Evolutionary conservation across 2,797 vertebrate species (phyloP).

Genomic region (Apodemus agrarius): DNA sequence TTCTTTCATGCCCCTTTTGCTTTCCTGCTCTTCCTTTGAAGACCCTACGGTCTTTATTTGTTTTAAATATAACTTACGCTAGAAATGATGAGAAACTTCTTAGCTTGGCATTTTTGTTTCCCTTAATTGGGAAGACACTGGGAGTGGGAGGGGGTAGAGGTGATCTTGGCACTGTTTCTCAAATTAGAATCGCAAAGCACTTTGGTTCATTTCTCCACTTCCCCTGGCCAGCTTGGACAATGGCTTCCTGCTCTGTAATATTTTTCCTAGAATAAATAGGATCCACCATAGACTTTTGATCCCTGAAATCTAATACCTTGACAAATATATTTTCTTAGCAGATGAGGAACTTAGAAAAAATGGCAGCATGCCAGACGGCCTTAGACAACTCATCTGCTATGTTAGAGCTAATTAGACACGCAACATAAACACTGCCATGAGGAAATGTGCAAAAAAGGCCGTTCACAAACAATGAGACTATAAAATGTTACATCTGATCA

Average conservation of each 20-base stretch:
- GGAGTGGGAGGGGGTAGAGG: not conserved
- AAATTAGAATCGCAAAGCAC: conserved; percentile 62
- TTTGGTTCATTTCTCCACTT: conserved; percentile 25
- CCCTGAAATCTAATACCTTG: conserved; percentile 74
- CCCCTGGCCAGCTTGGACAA: conserved; percentile 38
- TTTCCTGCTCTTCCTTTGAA: not conserved
- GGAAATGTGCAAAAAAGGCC: conserved; percentile 80
- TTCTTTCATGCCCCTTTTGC: not conserved
- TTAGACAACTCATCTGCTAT: conserved; percentile 82
- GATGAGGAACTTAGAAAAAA: conserved; percentile 77
- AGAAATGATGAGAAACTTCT: conserved; percentile 39
- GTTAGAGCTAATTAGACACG: conserved; percentile 83
- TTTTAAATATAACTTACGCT: not conserved
- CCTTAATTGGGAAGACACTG: not conserved
- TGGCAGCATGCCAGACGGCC: conserved; percentile 75
- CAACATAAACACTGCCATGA: conserved; percentile 80
- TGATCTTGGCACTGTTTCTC: conserved; percentile 62
- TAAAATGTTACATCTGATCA: conserved; percentile 77
- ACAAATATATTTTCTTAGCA: conserved; percentile 77
- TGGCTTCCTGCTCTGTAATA: not conserved
- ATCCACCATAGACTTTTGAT: conserved; percentile 65
- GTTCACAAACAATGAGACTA: conserved; percentile 78
- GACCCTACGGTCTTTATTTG: not conserved
- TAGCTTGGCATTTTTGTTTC: conserved; percentile 44
- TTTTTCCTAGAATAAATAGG: conserved; percentile 55